Base-by-base conservation (phyloP, 1,140 invertebrate genomes). In the Periplaneta americana region DNA sequence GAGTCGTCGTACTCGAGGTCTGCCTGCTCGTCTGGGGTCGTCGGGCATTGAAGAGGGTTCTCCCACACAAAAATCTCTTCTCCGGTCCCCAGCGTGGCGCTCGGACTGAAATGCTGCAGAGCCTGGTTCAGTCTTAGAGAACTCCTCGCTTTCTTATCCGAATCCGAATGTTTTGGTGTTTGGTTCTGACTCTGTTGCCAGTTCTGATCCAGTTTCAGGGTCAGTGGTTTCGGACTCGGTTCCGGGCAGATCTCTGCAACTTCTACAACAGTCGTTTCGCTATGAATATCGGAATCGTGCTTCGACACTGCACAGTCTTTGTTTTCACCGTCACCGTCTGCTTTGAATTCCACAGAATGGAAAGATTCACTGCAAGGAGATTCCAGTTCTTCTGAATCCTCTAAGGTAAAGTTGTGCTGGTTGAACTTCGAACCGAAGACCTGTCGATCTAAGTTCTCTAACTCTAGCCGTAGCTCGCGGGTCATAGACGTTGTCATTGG, bases 401-500 rank as follows among this genome's bases (percentile, higher is more conserved):
- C 80, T 15, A 82, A 28, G n/a, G 39, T 36, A 79, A 82, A 37
- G 35, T 32, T 82, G 10, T 36, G 74, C n/a, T 80, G 81, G 31
- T 22, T 76, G 33, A 82, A 82, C 28, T 75, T 80, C 17, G 78
- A 39, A 39, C 93, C 93, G 85, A 94, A 94, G 2, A 95, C 92
- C 88, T 95, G 94, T 31, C 95, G 89, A 87, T 96, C 94, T 82
- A 96, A 89, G 86, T 94, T 95, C 86, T 96, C 95, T 34, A 96
- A 86, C 87, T 96, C 95, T 75, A 96, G 88, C 85, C 93, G 91
- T 84, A 96, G 88, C 87, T 96, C 95, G 85, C 94, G 90, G 1
- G 95, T 96, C 88, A 96, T 94, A 1, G 95, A 95, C 1, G 94
- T 96, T 4, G 94, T 96, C 93, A 96, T 95, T 15, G 95, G 95